Evolutionary conservation across 2,797 vertebrate species (phyloP).

Genomic region (Catostomus latipinnis): DNA sequence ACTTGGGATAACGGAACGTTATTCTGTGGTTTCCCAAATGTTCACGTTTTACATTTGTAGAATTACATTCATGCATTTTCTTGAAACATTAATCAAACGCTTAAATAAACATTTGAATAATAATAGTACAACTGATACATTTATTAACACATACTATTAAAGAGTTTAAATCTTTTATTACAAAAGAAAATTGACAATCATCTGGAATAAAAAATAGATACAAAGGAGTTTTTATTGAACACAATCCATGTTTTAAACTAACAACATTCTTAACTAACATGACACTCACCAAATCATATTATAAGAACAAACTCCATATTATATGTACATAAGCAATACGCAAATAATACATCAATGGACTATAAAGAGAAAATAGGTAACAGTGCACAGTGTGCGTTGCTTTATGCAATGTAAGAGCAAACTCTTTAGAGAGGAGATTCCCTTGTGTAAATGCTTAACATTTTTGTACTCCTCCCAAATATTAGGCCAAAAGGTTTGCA

Average conservation of each 20-base stretch:
- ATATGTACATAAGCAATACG: neutral
- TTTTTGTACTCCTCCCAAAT: neutral
- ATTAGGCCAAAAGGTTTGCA: neutral
- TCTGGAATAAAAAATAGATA: conserved; percentile 44
- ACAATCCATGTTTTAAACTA: conserved; percentile 3
- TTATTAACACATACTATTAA: too few species aligned
- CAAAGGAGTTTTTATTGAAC: conserved; percentile 38
- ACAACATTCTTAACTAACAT: neutral
- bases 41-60: neutral
- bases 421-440: neutral
- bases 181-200: conserved; percentile 36
- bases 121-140: too few species aligned
- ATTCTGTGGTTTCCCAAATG: neutral
- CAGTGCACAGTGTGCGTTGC: neutral
- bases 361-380: neutral
- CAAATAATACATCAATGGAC: neutral
- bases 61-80: neutral
- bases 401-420: neutral
- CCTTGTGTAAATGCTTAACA: neutral
- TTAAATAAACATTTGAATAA: too few species aligned
- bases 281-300: neutral
- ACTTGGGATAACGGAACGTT: conserved; percentile 50
- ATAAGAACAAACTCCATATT: neutral
- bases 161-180: conserved; percentile 47
- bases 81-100: neutral